A percentile compares a stretch with the other conserved stretches of the same genome.
phyloP scores from a whole-genome alignment of 1,140 invertebrate genomes.

The Tetranychus urticae region DNA sequence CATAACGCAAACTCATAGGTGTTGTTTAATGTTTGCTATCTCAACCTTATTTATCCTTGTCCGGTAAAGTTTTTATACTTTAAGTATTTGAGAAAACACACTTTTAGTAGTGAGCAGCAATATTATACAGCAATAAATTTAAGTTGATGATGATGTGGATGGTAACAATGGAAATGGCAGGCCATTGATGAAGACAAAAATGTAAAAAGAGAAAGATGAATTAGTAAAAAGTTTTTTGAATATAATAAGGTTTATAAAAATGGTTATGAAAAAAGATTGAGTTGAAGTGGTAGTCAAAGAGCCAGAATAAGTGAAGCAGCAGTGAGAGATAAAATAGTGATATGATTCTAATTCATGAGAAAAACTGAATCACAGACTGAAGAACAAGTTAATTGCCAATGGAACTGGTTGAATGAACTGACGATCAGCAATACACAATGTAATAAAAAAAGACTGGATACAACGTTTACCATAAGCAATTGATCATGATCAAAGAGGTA shows the following conservation, averaged over 20 bases:
- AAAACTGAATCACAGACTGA: neutral
- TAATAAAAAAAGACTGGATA: slow-evolving; percentile 26
- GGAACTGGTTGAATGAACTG: slow-evolving; percentile 9
- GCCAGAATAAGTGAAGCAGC: too few relatives aligned
- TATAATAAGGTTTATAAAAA: neutral
- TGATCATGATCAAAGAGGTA: too few relatives aligned
- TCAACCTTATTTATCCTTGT: too few relatives aligned
- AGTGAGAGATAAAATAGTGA: too few relatives aligned
- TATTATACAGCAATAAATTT: too few relatives aligned
- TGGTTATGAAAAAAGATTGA: neutral
- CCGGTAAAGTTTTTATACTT: too few relatives aligned
- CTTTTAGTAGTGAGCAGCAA: too few relatives aligned
- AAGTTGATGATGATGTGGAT: neutral
- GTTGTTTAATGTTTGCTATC: too few relatives aligned
- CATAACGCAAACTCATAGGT: too few relatives aligned
- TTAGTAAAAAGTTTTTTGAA: neutral
- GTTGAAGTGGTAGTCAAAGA: neutral
- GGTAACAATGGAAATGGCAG: neutral
- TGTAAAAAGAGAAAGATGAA: neutral
- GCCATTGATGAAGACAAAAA: neutral
- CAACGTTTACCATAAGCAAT: too few relatives aligned
- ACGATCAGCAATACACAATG: slow-evolving; percentile 14
- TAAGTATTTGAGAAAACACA: too few relatives aligned
- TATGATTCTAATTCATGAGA: too few relatives aligned
- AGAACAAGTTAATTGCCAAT: neutral